Conservation (phyloP, 1,140 invertebrate species). For the Lethrus apterus region DNA sequence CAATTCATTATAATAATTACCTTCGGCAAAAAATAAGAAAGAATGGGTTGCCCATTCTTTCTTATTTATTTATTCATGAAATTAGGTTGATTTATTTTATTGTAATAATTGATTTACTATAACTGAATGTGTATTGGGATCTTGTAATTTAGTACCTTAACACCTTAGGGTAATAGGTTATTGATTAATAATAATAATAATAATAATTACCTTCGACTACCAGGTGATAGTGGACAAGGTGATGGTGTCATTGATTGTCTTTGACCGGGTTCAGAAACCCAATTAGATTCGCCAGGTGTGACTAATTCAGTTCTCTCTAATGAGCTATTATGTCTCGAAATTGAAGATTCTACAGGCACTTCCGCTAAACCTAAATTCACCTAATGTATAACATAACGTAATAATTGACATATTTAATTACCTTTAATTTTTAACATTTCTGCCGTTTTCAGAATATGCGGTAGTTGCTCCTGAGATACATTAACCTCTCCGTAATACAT, state of each 20-base stretch:
- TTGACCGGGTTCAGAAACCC: conserved; percentile 39
- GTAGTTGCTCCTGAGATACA: conserved; percentile 79
- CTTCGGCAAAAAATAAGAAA: no score
- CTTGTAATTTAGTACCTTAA: no score
- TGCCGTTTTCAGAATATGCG: conserved; percentile 78
- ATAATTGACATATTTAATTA: conserved; percentile 16
- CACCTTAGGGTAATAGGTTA: no score
- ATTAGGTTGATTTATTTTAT: no score
- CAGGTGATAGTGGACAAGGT: conserved; percentile 38
- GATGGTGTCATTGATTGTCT: conserved; percentile 44
- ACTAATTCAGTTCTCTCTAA: conserved; percentile 43
- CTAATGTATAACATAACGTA: not conserved
- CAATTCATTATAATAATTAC: no score
- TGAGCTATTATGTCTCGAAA: conserved; percentile 55
- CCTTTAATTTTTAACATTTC: conserved; percentile 80
- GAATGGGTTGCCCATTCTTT: no score
- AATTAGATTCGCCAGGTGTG: conserved; percentile 44
- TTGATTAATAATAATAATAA: no score
- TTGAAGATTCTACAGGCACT: conserved; percentile 64
- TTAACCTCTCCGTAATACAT: conserved; percentile 91
- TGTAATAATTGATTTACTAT: no score
- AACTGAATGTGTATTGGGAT: no score
- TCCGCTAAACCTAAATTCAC: conserved; percentile 59
- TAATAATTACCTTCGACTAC: conserved; percentile 32
- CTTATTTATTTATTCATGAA: not conserved